A percentile compares a stretch with the other conserved stretches of the same genome.
phyloP scores from a whole-genome alignment of 2,888 invertebrate genomes.

The Zelleria hepariella region DNA sequence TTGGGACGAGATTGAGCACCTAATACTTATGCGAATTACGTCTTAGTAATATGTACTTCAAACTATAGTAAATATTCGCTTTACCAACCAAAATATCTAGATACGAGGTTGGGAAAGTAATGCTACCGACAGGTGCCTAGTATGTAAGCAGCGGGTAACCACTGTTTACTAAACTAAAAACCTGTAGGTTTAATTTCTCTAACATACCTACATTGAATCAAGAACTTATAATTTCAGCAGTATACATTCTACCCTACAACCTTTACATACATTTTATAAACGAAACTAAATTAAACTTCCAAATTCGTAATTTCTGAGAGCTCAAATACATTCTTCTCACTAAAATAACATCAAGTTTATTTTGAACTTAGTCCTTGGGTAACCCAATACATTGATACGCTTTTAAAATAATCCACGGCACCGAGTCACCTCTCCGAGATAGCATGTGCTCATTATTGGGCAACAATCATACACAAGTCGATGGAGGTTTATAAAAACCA shows the following conservation, averaged over 20 bases:
- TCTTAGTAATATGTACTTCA: neutral
- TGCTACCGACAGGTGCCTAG: neutral
- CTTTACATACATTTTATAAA: neutral
- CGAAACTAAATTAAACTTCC: neutral
- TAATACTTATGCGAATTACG: neutral
- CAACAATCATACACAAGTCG: no score
- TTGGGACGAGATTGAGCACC: neutral
- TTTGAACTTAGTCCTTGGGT: neutral
- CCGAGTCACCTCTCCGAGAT: no score
- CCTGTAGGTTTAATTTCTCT: neutral
- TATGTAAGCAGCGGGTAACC: neutral
- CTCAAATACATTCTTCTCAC: neutral
- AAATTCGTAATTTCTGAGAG: neutral
- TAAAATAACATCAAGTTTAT: neutral
- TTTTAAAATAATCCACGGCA: neutral
- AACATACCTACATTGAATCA: neutral
- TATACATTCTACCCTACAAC: neutral
- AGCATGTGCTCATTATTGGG: no score
- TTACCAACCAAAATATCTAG: no score
- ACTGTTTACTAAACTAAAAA: neutral
- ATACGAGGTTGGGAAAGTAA: no score
- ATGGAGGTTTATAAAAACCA: no score
- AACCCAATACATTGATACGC: neutral
- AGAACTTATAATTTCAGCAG: neutral
- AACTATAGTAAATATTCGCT: neutral